These are phyloP conservation scores for Tragelaphus strepsiceros DNA, from an alignment of 2,113 vertebrate species.

Conservation along the genomic window DNA sequence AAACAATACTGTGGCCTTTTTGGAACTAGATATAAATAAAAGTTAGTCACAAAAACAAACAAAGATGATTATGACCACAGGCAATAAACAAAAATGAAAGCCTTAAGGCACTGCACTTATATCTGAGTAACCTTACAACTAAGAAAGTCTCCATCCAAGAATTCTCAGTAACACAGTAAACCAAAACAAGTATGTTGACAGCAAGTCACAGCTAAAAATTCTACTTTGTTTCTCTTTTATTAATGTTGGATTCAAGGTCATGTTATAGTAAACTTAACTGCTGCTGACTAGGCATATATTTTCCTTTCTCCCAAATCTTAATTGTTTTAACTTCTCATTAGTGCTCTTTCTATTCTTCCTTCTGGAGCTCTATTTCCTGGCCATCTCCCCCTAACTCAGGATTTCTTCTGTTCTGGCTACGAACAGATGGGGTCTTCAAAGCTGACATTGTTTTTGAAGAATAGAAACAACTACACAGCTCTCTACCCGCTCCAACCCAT, in stretches of 20 bases:
- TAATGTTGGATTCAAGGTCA: neutral
- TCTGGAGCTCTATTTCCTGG: neutral
- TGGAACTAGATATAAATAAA: neutral
- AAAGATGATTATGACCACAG: neutral
- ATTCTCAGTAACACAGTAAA: neutral
- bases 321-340: neutral
- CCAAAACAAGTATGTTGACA: neutral
- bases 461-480: neutral
- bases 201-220: neutral
- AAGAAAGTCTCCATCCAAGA: neutral
- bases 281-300: neutral
- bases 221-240: neutral
- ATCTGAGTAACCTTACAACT: neutral
- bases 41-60: neutral
- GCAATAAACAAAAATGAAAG: neutral
- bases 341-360: neutral
- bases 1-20: neutral
- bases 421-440: slow-evolving; percentile 21
- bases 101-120: neutral
- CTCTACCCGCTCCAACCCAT: neutral
- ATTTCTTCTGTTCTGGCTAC: neutral
- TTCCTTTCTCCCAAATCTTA: neutral
- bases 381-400: neutral
- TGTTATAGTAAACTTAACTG: neutral
- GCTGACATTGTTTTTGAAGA: slow-evolving; percentile 16